Percentiles rank a stretch among this genome's conserved stretches.
Conservation (phyloP, 1,140 invertebrate species). For the Macrostomum lignano region DNA sequence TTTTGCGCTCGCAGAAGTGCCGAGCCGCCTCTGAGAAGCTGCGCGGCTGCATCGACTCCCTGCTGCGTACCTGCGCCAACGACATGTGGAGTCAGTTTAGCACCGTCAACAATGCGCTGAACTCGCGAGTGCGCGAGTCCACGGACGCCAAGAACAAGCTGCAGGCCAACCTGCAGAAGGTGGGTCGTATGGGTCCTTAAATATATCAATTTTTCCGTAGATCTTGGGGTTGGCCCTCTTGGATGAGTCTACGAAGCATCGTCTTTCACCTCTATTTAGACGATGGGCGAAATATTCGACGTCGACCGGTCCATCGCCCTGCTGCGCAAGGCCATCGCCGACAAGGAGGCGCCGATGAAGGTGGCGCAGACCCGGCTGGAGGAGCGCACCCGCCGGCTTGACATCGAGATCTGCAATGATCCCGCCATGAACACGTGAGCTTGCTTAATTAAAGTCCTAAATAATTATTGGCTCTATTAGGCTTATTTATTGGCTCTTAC, state of each 20-base stretch:
- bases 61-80: slow-evolving; percentile 47
- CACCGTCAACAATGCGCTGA: slow-evolving; percentile 30
- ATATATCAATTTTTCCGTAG: too few relatives aligned
- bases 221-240: too few relatives aligned
- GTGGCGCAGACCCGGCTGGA: slow-evolving; percentile 67
- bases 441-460: slow-evolving; percentile 1
- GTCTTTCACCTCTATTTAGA: too few relatives aligned
- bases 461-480: too few relatives aligned
- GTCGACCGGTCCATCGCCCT: slow-evolving; percentile 54
- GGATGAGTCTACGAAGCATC: too few relatives aligned
- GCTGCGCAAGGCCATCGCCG: slow-evolving; percentile 50
- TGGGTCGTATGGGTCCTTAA: slow-evolving; percentile 21
- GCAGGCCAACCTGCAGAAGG: slow-evolving; percentile 51
- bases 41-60: slow-evolving; percentile 43
- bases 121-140: slow-evolving; percentile 19
- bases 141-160: slow-evolving; percentile 38
- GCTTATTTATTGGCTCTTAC: too few relatives aligned
- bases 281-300: slow-evolving; percentile 59
- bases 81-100: slow-evolving; percentile 72
- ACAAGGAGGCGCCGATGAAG: slow-evolving; percentile 53
- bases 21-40: slow-evolving; percentile 48
- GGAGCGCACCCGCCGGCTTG: slow-evolving; percentile 46
- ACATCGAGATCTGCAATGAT: slow-evolving; percentile 61
- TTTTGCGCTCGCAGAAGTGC: slow-evolving; percentile 52
- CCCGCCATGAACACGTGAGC: slow-evolving; percentile 43